phyloP scores from a whole-genome alignment of 2,888 invertebrate species.

The Palloptera scutellata region DNA sequence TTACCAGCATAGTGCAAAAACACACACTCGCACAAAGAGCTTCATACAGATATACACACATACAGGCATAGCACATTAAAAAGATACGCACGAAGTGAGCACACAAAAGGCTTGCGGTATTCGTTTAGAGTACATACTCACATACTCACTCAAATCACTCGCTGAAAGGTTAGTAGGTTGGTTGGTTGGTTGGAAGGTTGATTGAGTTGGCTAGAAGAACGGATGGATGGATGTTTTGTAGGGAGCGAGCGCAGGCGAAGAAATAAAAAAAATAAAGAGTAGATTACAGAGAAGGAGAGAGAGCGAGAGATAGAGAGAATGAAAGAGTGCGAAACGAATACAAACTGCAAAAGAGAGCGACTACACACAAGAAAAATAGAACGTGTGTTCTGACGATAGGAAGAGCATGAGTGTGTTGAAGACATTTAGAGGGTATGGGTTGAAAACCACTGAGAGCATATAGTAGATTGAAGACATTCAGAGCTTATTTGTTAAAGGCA shows the following conservation, averaged over 20 bases:
- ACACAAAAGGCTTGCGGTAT: constrained; percentile 6
- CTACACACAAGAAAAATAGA: neutral
- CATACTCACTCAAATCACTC: too few relatives aligned
- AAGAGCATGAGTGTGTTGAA: too few relatives aligned
- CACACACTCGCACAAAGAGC: neutral
- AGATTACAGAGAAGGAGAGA: constrained; percentile 25
- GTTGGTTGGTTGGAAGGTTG: neutral
- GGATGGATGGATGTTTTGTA: neutral
- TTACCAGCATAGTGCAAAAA: constrained; percentile 32
- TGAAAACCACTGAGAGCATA: too few relatives aligned
- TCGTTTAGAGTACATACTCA: neutral
- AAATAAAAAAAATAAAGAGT: neutral
- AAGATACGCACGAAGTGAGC: neutral
- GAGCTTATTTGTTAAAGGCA: too few relatives aligned
- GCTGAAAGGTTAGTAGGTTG: neutral
- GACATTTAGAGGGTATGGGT: too few relatives aligned
- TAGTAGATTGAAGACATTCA: too few relatives aligned
- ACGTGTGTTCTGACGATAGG: too few relatives aligned
- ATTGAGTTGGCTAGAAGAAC: neutral
- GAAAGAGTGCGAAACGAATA: neutral
- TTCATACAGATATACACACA: constrained; percentile 27
- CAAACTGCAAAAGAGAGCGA: neutral
- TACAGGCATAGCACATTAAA: neutral
- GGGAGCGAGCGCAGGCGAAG: neutral
- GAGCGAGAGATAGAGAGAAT: too few relatives aligned